Conservation (phyloP, 2,797 vertebrate species). For the Coluber constrictor region DNA sequence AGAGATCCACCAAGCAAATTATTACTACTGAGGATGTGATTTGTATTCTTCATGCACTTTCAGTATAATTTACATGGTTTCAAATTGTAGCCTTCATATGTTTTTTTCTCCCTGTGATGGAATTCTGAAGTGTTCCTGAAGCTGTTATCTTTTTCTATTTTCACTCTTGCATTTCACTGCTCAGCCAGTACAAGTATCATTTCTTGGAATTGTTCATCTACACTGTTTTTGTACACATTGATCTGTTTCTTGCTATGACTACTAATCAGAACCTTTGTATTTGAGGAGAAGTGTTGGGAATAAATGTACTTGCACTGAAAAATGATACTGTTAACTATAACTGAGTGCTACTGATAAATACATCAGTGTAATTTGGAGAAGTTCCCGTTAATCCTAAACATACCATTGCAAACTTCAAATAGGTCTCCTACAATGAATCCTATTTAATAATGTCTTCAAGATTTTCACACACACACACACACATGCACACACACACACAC, state of each 20-base stretch:
- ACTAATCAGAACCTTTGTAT: conserved; percentile 28
- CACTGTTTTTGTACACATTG: conserved; percentile 16
- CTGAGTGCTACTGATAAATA: background rate
- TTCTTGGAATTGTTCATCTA: conserved; percentile 23
- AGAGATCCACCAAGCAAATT: background rate
- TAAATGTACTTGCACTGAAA: background rate
- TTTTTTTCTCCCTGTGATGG: background rate
- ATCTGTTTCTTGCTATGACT: conserved; percentile 35
- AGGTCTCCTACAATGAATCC: background rate
- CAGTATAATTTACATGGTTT: background rate
- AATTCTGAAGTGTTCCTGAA: background rate
- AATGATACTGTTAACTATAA: background rate
- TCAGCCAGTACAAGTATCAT: conserved; percentile 7
- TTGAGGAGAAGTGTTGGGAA: background rate
- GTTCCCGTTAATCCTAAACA: background rate
- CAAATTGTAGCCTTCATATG: conserved; percentile 8
- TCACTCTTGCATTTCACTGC: conserved; percentile 1
- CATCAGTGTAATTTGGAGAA: background rate
- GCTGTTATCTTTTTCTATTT: conserved; percentile 26
- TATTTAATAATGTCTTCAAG: background rate
- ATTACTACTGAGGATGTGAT: conserved; percentile 3
- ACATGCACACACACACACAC: background rate
- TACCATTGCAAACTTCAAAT: background rate
- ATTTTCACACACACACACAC: background rate
- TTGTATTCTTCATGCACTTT: background rate